Evolutionary conservation across 2,888 invertebrate species (phyloP).

Genomic region (Lasioglossum vierecki): DNA sequence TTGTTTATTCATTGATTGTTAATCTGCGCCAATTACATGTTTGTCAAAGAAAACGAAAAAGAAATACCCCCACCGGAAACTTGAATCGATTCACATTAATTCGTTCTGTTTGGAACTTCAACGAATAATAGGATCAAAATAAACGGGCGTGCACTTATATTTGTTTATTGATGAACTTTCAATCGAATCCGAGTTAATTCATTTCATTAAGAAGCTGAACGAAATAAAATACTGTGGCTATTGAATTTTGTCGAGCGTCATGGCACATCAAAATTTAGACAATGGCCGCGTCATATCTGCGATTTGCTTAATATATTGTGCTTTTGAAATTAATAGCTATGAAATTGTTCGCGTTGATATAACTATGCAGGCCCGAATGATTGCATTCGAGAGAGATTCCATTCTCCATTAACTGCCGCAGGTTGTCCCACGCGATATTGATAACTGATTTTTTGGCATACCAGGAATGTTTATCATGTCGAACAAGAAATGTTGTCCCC

Average conservation of each 20-base stretch:
- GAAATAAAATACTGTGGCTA: neutral
- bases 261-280: neutral
- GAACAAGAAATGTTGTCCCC: neutral
- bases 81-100: neutral
- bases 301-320: constrained; percentile 1
- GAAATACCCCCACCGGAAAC: neutral
- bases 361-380: neutral
- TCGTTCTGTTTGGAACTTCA: neutral
- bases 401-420: neutral
- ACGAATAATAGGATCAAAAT: neutral
- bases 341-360: neutral
- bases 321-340: neutral
- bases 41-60: neutral
- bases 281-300: neutral
- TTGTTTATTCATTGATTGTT: neutral
- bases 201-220: neutral
- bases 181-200: neutral
- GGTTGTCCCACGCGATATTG: neutral
- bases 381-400: neutral
- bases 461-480: neutral
- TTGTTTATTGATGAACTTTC: neutral
- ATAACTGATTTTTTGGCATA: neutral
- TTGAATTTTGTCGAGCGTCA: neutral
- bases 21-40: neutral
- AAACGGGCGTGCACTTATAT: neutral